Percentiles rank a stretch among this genome's conserved stretches.
Evolutionary conservation across 1,140 invertebrate species (phyloP).

Genomic region (Pollicipes pollicipes): DNA sequence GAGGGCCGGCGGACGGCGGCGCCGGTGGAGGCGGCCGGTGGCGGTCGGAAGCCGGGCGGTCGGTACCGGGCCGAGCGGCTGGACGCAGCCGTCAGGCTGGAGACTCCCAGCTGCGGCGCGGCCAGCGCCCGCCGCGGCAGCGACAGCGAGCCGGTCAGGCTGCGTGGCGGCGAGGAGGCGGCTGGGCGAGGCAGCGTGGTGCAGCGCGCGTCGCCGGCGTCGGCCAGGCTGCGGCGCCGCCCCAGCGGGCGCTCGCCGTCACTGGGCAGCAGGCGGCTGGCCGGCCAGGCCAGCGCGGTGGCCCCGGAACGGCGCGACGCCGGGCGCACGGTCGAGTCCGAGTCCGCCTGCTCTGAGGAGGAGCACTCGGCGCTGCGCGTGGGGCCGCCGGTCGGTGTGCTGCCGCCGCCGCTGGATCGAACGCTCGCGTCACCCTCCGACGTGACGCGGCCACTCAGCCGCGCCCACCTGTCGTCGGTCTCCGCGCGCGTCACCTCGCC

Average conservation of each 20-base stretch:
- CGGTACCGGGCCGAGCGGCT: constrained; percentile 57
- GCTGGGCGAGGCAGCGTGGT: constrained; percentile 18
- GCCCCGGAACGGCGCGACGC: too few species aligned
- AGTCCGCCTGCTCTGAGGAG: too few species aligned
- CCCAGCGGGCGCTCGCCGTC: constrained; percentile 16
- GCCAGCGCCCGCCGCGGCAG: constrained; percentile 43
- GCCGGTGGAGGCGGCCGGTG: constrained; percentile 12
- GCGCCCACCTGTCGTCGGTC: neutral
- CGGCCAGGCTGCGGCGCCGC: constrained; percentile 17
- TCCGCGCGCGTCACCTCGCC: neutral
- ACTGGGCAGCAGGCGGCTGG: too few species aligned
- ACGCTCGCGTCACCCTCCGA: neutral
- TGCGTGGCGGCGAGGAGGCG: constrained; percentile 16
- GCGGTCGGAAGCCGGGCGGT: constrained; percentile 51
- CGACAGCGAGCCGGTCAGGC: constrained; percentile 15
- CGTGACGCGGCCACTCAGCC: neutral
- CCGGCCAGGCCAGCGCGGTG: too few species aligned
- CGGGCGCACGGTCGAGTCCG: too few species aligned
- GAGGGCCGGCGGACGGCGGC: constrained; percentile 18
- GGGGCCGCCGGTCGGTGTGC: constrained; percentile 9
- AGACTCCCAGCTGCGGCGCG: constrained; percentile 61
- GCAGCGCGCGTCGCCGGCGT: constrained; percentile 13
- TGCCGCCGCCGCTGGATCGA: constrained; percentile 13
- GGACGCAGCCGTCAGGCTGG: neutral
- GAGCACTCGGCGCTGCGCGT: constrained; percentile 9